Base-by-base conservation (phyloP, 1,140 invertebrate genomes). In the Gonioctena quinquepunctata region DNA sequence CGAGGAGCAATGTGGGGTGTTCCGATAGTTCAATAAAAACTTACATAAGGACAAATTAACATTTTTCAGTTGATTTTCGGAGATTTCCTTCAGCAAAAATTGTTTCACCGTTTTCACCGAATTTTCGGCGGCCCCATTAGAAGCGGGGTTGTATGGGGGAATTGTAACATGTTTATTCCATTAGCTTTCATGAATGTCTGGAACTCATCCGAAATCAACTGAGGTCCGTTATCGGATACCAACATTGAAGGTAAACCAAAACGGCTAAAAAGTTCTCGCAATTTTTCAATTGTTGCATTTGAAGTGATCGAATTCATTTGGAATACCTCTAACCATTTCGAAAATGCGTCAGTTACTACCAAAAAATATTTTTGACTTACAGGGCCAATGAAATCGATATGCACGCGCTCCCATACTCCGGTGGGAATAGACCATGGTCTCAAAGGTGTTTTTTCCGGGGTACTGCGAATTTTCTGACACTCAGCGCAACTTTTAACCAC, bases 371-470 rank as follows among this genome's bases (percentile, higher is more conserved):
- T 75, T 6, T 75, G 79, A 11, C 75, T 66, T 16, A 85, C 78
- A 4, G 83, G 82, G 13, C 83, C 83, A 7, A 77, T 79, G 73
- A 81, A 85, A 60, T 87, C 86, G 2, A 85, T 77, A 65, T 87
- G 86, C 0, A 86, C 52, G 21, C 85, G 61, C 59, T 82, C 71
- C 82, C 82, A 87, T 5, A 80, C 80, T 22, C 63, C 74, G 42
- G 66, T 79, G 0, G 85, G 75, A 48, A 72, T 22, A 52, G 48
- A 18, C 52, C 68, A 68, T 22, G 25, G 25, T 18, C 49, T 26
- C 19, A 42, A 22, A 28, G 57, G 33, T 26, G 23, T 42, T 62
- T 62, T 62, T 25, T 22, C 11, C 28, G 60, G 21, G n/a, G 33
- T n/a, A 42, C 33, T 42, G n/a, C 33, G 33, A 42, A 42, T 42